Base-by-base conservation (phyloP, 2,888 invertebrate genomes). In the Margaritifera margaritifera region DNA sequence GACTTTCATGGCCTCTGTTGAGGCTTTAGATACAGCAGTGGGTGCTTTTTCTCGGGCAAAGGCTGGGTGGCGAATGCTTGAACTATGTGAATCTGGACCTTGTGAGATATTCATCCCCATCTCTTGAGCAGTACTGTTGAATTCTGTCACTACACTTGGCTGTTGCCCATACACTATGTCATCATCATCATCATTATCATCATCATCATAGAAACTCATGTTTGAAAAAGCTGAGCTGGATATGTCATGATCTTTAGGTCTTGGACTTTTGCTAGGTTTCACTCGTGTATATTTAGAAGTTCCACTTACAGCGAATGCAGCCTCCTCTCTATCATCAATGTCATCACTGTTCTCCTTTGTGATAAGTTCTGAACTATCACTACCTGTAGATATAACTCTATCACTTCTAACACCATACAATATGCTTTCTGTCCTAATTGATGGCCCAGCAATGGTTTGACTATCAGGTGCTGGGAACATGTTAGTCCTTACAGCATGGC, bases 161-260 rank as follows among this genome's bases (percentile, higher is more conserved):
- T 64, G 27, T 19, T 61, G 53, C 31, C 54, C 62, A 25, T 55
- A 42, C 27, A 42, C 15, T 1, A 42, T 42, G 4, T 42, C 58
- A 62, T 77, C 72, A 53, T 69, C 61, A 58, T 79, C 82, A 56
- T 77, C 75, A 57, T 83, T 83, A 50, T 77, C 76, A 66, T 84
- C 84, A 63, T 84, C 84, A 76, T 86, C 85, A 75, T 85, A 83
- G 68, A 84, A 86, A 73, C 86, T 86, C 86, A 86, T 86, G 65
- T 86, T 86, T 52, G 86, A 81, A 72, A 86, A 86, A 20, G 82
- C 86, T 52, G 84, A 79, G 60, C 76, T 80, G 67, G 81, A 78
- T 56, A 84, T 82, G 60, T 84, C 80, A 31, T 75, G 69, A 24
- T 73, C 73, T 18, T 64, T 52, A 20, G 66, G 70, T 58, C 74